Evolutionary conservation across 2,113 vertebrate species (phyloP), one percentile per base, ranked within the genome.

Genomic region (Patagioenas fasciata): DNA sequence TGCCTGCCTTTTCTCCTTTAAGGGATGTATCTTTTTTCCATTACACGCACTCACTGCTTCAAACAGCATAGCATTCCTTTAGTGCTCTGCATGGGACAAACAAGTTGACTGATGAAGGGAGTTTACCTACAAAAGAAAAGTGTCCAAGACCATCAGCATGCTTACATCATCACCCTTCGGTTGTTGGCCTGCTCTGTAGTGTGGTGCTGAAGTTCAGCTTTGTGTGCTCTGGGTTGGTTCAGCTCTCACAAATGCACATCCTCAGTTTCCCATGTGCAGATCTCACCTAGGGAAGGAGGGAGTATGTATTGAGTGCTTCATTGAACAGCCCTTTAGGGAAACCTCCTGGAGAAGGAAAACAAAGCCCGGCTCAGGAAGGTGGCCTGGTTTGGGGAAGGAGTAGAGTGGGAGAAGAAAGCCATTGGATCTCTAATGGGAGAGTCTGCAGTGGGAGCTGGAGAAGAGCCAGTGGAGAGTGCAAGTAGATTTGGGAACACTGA

Each of bases 1-100:
- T 73, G 74, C 36, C 74, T 89, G 71, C 32, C 65, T 56, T 79
- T 84, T 85, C 62, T 89, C 64, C 61, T 89, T 81, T 36, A 89
- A 91, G 71, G n/a, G 67, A 70, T 78, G 82, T 74, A 62, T 92
- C 24, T 80, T 81, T 79, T 92, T 92, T 88, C 95, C 90, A 86
- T 87, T 91, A 93, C 34, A 34, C 56, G 51, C 13, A 12, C 71
- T 66, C 42, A 34, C 25, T 73, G 62, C 54, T 70, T 85, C 78
- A 85, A 72, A 61, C 70, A 93, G 54, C 19, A 16, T 42, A 82
- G 58, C 67, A 47, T 96, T 95, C 85, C 72, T 95, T 83, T 85
- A 67, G 54, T 88, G 71, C 67, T 95, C 40, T 90, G 89, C 72
- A 78, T 71, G 69, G 75, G 64, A 61, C 69, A 93, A 94, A 65